These are phyloP conservation scores for Crotalus helleri DNA, from an alignment of 2,113 vertebrate genomes.

Conservation along the genomic window DNA sequence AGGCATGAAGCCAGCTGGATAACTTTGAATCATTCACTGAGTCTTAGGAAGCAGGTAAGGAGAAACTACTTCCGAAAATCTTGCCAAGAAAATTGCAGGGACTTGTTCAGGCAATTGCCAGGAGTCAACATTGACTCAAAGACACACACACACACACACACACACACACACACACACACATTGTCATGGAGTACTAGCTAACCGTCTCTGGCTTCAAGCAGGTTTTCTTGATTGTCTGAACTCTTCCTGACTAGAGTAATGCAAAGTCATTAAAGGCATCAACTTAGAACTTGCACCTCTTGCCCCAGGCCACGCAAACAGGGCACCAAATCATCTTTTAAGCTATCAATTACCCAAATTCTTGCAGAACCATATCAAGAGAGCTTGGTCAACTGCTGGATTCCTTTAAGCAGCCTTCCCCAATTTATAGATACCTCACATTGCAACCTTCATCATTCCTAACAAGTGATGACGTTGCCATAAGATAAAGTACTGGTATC, in stretches of 20 bases:
- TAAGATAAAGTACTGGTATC: neutral
- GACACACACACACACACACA: too few species aligned
- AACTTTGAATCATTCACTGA: neutral
- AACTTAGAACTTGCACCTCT: neutral
- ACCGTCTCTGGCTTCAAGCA: neutral
- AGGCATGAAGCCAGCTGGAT: neutral
- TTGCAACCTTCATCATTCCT: neutral
- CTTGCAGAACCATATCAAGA: neutral
- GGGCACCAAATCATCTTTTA: neutral
- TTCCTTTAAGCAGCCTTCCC: neutral
- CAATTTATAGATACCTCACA: neutral
- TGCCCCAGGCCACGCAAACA: too few species aligned
- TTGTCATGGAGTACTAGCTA: neutral
- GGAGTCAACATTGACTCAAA: neutral
- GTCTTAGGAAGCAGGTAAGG: neutral
- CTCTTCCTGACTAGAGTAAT: neutral
- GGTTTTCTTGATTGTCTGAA: neutral
- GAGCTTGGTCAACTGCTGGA: fast-evolving
- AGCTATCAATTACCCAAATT: fast-evolving
- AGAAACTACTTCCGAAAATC: neutral
- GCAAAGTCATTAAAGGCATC: neutral
- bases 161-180: neutral
- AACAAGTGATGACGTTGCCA: neutral
- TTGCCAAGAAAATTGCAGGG: neutral
- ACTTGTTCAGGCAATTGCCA: neutral